phyloP scores from a whole-genome alignment of 2,797 vertebrate genomes.

The Muscicapa striata region DNA sequence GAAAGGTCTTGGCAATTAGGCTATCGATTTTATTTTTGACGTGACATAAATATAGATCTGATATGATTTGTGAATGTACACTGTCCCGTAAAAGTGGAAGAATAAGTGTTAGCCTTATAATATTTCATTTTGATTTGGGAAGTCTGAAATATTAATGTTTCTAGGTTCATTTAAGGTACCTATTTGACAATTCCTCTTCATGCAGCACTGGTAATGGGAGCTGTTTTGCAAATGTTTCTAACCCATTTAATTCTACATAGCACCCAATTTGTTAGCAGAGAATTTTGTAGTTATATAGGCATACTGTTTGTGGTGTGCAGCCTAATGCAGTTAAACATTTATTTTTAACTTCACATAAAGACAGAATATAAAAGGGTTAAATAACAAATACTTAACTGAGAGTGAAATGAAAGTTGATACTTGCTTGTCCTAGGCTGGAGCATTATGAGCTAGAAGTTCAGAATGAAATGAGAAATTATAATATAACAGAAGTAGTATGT shows the following conservation, averaged over 20 bases:
- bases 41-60: neutral
- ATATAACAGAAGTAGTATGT: neutral
- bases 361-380: neutral
- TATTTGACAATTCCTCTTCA: neutral
- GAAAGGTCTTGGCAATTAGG: neutral
- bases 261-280: neutral
- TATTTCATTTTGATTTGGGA: neutral
- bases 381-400: neutral
- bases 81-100: neutral
- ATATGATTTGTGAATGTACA: neutral
- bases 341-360: neutral
- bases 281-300: neutral
- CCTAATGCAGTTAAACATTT: neutral
- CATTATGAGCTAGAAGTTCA: neutral
- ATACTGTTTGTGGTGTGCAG: neutral
- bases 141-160: neutral
- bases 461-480: neutral
- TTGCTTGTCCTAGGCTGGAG: neutral
- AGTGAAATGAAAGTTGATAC: neutral
- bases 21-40: neutral
- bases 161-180: neutral
- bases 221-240: neutral
- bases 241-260: neutral
- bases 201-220: neutral
- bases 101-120: neutral